Conservation (phyloP, 2,888 invertebrate genomes). For the Branchipolynoe longqiensis region DNA sequence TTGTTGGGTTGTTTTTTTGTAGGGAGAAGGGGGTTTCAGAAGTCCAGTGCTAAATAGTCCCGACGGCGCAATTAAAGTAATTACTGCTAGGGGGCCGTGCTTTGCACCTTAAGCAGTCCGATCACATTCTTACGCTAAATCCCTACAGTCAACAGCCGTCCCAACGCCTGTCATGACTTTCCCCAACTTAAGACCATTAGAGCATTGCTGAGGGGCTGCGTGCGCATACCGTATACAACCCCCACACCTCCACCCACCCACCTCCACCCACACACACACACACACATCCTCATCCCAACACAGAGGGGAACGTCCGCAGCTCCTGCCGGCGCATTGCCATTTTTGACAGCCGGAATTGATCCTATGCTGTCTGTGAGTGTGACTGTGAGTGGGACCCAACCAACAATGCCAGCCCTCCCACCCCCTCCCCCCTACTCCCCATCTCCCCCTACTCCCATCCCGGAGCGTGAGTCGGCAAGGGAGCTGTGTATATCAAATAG, state of each 20-base stretch:
- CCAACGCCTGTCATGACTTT: conserved; percentile 4
- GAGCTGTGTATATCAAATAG: background rate
- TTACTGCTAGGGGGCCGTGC: no score
- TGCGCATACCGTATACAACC: background rate
- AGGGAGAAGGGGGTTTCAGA: no score
- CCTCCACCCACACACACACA: no score
- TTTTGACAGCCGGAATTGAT: conserved; percentile 48
- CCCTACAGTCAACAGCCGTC: conserved; percentile 1
- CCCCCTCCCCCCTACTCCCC: no score
- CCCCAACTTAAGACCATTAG: conserved; percentile 16
- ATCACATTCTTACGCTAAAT: conserved; percentile 4
- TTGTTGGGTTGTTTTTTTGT: no score
- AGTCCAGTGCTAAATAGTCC: no score
- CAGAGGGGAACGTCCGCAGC: background rate
- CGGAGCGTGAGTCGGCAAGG: conserved; percentile 22
- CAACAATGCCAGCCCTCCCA: conserved; percentile 31
- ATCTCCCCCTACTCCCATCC: no score
- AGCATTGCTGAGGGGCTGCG: background rate
- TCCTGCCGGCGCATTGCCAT: conserved; percentile 7
- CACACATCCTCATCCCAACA: no score
- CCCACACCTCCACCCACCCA: background rate
- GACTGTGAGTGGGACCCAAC: background rate
- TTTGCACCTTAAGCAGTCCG: background rate
- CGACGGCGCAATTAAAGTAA: no score
- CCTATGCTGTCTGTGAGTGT: conserved; percentile 32